Evolutionary conservation across 2,888 invertebrate species (phyloP).

Genomic region (Spilosoma lubricipeda): DNA sequence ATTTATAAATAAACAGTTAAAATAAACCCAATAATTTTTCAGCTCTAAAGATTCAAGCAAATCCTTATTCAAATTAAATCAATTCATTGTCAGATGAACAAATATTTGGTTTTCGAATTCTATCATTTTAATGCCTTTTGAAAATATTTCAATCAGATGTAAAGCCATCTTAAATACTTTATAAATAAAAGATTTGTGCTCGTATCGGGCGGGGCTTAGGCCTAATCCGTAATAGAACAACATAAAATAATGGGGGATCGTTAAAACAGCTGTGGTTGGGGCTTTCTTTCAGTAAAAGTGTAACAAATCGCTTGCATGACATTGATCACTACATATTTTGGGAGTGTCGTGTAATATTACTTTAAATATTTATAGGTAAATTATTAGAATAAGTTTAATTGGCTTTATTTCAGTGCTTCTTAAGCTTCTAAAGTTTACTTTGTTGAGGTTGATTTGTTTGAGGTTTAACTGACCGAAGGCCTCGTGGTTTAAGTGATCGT

Average conservation of each 20-base stretch:
- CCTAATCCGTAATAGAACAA: constrained; percentile 11
- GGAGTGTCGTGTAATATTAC: background rate
- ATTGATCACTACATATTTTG: background rate
- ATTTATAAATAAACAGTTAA: background rate
- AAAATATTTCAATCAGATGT: constrained; percentile 12
- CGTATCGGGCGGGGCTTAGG: constrained; percentile 8
- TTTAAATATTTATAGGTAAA: background rate
- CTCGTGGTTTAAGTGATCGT: too few relatives aligned
- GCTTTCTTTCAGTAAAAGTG: background rate
- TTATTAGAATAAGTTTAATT: background rate
- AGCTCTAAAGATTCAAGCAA: background rate
- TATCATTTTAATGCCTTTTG: background rate
- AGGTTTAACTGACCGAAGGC: too few relatives aligned
- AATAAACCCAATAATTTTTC: background rate
- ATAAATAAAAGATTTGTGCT: constrained; percentile 17
- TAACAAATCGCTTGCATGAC: background rate
- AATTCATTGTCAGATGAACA: background rate
- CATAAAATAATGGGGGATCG: constrained; percentile 3
- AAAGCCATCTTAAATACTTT: constrained; percentile 16
- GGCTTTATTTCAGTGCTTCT: background rate
- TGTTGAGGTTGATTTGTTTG: too few relatives aligned
- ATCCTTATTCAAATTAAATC: background rate
- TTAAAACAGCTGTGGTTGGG: background rate
- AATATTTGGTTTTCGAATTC: constrained; percentile 1
- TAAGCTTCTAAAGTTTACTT: too few relatives aligned